phyloP scores from a whole-genome alignment of 1,140 invertebrate genomes.

The Ips nitidus region DNA sequence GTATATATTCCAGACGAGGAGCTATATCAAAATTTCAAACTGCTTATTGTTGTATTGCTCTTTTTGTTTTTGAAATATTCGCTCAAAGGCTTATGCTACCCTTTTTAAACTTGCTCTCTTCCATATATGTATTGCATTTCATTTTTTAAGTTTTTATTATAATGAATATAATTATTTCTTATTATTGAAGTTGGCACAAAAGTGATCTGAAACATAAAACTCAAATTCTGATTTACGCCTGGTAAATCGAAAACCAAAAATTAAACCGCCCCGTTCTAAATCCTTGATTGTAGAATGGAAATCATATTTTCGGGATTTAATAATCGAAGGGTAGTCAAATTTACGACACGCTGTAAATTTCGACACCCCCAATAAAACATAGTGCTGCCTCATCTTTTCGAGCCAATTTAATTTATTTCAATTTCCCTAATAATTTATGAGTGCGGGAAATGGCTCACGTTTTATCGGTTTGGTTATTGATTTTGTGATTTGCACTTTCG shows the following conservation, averaged over 20 bases:
- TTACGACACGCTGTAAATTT: slow-evolving; percentile 14
- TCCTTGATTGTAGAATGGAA: slow-evolving; percentile 1
- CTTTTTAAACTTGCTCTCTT: not conserved
- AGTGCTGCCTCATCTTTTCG: slow-evolving; percentile 14
- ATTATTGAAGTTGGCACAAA: not conserved
- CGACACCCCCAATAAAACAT: slow-evolving; percentile 15
- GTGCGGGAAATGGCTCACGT: not conserved
- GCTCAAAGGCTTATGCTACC: not conserved
- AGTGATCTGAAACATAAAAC: not conserved
- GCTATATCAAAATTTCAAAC: slow-evolving; percentile 3
- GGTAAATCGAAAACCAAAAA: slow-evolving; percentile 9
- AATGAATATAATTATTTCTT: not conserved
- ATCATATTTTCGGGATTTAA: slow-evolving; percentile 15
- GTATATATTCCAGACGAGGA: not conserved
- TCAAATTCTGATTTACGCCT: not conserved
- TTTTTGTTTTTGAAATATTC: not conserved
- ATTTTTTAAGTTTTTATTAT: not conserved
- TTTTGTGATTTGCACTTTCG: not conserved
- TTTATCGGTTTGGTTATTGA: not conserved
- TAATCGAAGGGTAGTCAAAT: slow-evolving; percentile 14
- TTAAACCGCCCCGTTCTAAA: not conserved
- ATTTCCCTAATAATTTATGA: slow-evolving; percentile 5
- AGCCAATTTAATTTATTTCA: slow-evolving; percentile 19
- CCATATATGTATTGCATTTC: not conserved
- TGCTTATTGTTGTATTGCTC: not conserved